Percentiles rank a stretch among this genome's conserved stretches.
Conservation (phyloP, 2,113 vertebrate species). For the Lamprologus speciosus region DNA sequence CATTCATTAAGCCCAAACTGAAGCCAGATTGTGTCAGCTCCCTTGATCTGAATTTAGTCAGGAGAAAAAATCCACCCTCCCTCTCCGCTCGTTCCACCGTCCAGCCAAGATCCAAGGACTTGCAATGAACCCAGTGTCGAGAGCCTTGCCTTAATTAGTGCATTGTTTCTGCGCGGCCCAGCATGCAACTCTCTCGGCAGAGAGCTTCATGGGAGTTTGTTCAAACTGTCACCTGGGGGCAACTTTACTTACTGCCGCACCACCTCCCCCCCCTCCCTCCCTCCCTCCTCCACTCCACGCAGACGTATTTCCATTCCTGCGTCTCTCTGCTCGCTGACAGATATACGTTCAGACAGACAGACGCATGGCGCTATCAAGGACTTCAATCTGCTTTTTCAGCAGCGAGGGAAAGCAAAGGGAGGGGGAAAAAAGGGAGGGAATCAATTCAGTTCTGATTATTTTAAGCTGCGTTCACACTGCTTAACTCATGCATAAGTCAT, state of each 20-base stretch:
- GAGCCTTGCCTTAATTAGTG: conserved; percentile 58
- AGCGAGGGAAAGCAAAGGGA: not conserved
- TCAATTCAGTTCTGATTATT: conserved; percentile 27
- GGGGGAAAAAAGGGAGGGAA: not conserved
- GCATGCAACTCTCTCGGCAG: conserved; percentile 39
- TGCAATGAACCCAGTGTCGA: conserved; percentile 35
- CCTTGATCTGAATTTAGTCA: conserved; percentile 59
- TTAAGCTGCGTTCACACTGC: conserved; percentile 5
- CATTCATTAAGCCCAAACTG: conserved; percentile 44
- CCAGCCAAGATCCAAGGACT: conserved; percentile 49
- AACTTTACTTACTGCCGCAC: conserved; percentile 17
- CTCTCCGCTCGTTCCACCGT: conserved; percentile 11
- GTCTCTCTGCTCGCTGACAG: conserved; percentile 11
- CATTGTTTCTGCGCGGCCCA: conserved; percentile 47
- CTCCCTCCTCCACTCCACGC: not conserved
- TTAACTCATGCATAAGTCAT: not conserved
- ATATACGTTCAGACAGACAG: conserved; percentile 30
- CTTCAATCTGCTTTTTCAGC: conserved; percentile 45
- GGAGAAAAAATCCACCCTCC: conserved; percentile 9
- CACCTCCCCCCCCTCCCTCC: not conserved
- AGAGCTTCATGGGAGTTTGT: conserved; percentile 52
- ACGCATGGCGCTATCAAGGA: conserved; percentile 10
- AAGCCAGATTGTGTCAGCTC: conserved; percentile 56
- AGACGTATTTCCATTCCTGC: conserved; percentile 16
- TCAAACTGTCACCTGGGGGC: conserved; percentile 61